These are phyloP conservation scores for Phyllopteryx taeniolatus DNA, from an alignment of 2,113 vertebrate genomes.

Conservation along the genomic window DNA sequence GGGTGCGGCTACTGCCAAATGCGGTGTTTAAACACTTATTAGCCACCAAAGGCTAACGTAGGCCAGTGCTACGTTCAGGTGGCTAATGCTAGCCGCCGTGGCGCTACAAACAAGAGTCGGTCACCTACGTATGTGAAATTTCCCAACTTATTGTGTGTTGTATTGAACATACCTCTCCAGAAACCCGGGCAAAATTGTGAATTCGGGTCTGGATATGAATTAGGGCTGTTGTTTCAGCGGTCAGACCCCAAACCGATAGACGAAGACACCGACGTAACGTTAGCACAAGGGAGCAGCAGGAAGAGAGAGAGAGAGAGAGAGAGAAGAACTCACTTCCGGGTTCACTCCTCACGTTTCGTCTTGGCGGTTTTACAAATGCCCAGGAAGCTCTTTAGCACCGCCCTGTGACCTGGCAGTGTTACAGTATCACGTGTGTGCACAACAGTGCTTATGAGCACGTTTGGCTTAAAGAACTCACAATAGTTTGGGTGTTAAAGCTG, in stretches of 20 bases:
- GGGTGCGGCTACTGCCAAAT: background rate
- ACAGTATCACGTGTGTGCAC: background rate
- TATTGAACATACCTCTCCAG: slow-evolving; percentile 56
- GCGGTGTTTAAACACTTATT: background rate
- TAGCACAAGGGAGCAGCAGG: slow-evolving; percentile 18
- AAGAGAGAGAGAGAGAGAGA: background rate
- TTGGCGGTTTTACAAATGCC: background rate
- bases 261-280: slow-evolving; percentile 50
- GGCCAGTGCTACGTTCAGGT: slow-evolving; percentile 40
- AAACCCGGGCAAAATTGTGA: slow-evolving; percentile 35
- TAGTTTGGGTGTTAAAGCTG: too few relatives aligned
- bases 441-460: too few relatives aligned
- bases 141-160: background rate
- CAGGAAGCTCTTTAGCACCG: background rate
- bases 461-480: too few relatives aligned
- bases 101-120: background rate
- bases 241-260: slow-evolving; percentile 48
- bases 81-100: slow-evolving; percentile 28
- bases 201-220: slow-evolving; percentile 45
- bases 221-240: slow-evolving; percentile 34
- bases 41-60: slow-evolving; percentile 23
- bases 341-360: slow-evolving; percentile 38
- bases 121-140: background rate
- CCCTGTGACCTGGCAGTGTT: background rate
- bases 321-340: slow-evolving; percentile 35